Conservation (phyloP, 1,140 invertebrate genomes). For the Trichomalopsis sarcophagae region DNA sequence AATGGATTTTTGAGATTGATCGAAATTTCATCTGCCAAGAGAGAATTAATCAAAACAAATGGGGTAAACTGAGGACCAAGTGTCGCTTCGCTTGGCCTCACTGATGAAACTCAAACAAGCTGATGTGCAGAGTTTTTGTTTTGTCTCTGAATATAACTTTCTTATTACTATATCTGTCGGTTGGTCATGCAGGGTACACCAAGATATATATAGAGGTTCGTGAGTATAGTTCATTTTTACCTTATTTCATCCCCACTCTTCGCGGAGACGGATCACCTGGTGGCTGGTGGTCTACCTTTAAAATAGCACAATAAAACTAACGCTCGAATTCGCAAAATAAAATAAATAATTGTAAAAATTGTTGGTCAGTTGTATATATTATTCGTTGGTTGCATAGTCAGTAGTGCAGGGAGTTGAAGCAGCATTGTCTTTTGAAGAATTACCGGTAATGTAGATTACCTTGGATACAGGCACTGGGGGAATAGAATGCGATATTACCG, state of each 20-base stretch:
- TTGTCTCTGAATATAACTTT: no score
- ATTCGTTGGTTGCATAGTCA: no score
- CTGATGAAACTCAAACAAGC: not conserved
- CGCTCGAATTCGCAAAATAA: no score
- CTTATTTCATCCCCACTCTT: no score
- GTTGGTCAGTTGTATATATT: no score
- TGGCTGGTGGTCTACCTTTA: not conserved
- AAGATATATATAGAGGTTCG: no score
- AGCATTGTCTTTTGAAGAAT: not conserved
- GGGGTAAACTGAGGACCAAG: not conserved
- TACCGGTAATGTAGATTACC: conserved; percentile 7
- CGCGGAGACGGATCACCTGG: no score
- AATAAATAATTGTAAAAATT: no score
- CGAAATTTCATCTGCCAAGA: not conserved
- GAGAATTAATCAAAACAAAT: not conserved
- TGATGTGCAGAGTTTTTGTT: not conserved
- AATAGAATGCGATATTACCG: conserved; percentile 8
- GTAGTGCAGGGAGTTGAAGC: not conserved
- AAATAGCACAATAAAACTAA: no score
- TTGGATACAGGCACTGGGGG: no score
- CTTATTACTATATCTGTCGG: not conserved
- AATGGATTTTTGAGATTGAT: not conserved
- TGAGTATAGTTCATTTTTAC: no score
- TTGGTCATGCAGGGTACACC: no score
- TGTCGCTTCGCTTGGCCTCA: not conserved